Conservation (phyloP, 2,113 vertebrate species). For the Crocuta crocuta region DNA sequence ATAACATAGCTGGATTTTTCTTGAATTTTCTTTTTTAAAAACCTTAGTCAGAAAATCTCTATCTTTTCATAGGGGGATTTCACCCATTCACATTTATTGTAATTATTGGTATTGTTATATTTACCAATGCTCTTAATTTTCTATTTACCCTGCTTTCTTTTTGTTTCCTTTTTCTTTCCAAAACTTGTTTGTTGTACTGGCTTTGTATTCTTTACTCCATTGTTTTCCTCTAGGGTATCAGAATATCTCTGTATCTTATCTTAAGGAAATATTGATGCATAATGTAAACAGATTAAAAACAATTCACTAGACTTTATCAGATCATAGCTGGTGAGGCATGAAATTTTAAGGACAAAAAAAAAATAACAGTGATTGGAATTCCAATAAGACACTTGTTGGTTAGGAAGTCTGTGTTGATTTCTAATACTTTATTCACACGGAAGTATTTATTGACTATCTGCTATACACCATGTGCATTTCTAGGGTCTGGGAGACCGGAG, state of each 20-base stretch:
- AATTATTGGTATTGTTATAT: neutral
- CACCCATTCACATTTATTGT: conserved; percentile 78
- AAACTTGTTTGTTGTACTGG: neutral
- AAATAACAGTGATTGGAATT: neutral
- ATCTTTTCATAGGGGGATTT: conserved; percentile 54
- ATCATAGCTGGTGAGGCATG: neutral
- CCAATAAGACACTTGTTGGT: neutral
- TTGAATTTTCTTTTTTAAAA: conserved; percentile 2
- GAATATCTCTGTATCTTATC: neutral
- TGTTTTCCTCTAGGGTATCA: neutral
- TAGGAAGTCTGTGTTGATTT: neutral
- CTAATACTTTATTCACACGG: neutral
- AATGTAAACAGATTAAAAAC: neutral
- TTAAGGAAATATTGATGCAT: neutral
- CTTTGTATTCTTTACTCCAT: neutral
- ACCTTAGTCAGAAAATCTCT: neutral
- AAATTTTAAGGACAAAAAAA: neutral
- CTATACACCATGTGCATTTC: rapidly evolving
- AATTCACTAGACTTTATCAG: neutral
- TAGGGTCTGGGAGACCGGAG: neutral
- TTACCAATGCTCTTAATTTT: neutral
- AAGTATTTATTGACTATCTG: neutral
- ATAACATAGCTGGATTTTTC: conserved; percentile 10
- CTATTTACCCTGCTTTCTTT: neutral
- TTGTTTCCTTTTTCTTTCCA: neutral